Evolutionary conservation across 2,113 vertebrate species (phyloP).

Genomic region (Actenoides lindsayi): DNA sequence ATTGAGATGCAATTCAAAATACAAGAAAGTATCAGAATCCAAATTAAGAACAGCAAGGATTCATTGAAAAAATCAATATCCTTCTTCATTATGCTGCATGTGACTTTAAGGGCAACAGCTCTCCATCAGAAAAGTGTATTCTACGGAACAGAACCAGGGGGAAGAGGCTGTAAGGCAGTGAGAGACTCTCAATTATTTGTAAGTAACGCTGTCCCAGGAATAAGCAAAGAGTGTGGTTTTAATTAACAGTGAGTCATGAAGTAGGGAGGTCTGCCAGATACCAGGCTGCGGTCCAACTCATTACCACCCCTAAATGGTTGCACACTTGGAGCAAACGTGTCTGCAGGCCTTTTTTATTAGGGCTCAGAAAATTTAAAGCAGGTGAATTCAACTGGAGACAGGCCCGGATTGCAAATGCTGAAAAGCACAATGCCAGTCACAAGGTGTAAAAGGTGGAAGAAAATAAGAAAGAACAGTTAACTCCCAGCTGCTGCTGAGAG

Average conservation of each 20-base stretch:
- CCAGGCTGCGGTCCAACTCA: conserved; percentile 55
- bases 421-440: conserved; percentile 31
- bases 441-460: conserved; percentile 63
- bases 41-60: background rate
- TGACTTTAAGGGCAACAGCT: conserved; percentile 20
- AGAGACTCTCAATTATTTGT: conserved; percentile 52
- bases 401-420: background rate
- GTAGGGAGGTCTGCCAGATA: conserved; percentile 61
- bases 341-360: conserved; percentile 61
- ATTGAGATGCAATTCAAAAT: background rate
- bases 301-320: conserved; percentile 65
- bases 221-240: conserved; percentile 77
- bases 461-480: conserved; percentile 57
- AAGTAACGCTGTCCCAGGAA: conserved; percentile 52
- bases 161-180: background rate
- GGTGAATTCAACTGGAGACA: conserved; percentile 52
- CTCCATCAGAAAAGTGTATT: conserved; percentile 24
- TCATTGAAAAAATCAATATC: conserved; percentile 8
- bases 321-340: conserved; percentile 66
- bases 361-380: conserved; percentile 61
- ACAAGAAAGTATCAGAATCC: background rate
- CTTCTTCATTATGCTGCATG: background rate
- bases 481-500: conserved; percentile 53
- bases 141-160: background rate
- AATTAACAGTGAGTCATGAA: conserved; percentile 75